These are phyloP conservation scores for Onychostruthus taczanowskii DNA, from an alignment of 2,113 vertebrate species.

Conservation along the genomic window DNA sequence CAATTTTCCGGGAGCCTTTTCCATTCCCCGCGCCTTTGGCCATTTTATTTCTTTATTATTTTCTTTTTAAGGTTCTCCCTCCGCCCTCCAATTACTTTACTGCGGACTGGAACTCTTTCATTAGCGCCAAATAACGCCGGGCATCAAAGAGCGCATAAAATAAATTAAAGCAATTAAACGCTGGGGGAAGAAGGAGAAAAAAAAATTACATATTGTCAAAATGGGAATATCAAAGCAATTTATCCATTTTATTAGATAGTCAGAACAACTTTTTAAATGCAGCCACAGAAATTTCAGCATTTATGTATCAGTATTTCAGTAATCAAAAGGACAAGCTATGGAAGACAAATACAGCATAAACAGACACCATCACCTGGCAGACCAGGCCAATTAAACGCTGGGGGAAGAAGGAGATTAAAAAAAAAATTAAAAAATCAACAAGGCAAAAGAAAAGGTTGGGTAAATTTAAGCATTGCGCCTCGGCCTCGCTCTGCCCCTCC, in stretches of 20 bases:
- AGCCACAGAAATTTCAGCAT: no score
- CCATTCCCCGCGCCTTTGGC: background rate
- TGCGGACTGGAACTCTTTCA: conserved; percentile 18
- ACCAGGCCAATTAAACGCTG: conserved; percentile 40
- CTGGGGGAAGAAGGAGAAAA: background rate
- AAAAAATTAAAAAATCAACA: background rate
- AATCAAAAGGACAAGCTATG: no score
- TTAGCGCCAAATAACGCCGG: conserved; percentile 1
- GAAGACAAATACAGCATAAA: no score
- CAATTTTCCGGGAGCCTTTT: background rate
- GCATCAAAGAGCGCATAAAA: conserved; percentile 28
- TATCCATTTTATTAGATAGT: no score
- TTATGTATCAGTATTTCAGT: no score
- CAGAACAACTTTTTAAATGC: no score
- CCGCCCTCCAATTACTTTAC: background rate
- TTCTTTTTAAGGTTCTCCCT: background rate
- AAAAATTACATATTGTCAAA: no score
- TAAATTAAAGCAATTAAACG: conserved; percentile 53
- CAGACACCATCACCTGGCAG: no score
- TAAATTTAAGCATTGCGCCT: background rate
- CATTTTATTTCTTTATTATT: background rate
- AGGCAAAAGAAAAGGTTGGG: background rate
- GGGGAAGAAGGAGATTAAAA: background rate
- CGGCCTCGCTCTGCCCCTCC: background rate
- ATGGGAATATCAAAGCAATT: no score